Conservation (phyloP, 1,140 invertebrate genomes). For the Caenorhabditis tropicalis region DNA sequence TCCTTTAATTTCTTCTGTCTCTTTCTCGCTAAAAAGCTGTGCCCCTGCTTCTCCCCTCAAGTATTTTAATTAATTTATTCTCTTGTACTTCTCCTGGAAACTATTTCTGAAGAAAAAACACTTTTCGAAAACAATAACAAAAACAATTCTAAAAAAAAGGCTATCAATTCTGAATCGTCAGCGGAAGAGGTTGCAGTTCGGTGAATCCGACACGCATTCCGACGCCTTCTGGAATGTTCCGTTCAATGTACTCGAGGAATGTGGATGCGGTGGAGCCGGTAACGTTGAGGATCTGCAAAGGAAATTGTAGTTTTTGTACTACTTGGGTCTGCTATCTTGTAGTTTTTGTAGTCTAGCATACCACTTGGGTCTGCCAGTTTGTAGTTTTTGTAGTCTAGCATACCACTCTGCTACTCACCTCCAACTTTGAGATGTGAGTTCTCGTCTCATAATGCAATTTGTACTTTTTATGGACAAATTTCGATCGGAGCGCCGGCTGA, state of each 20-base stretch:
- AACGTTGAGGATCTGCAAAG: constrained; percentile 77
- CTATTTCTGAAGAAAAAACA: no score
- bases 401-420: neutral
- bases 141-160: no score
- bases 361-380: no score
- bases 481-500: constrained; percentile 80
- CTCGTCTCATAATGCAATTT: constrained; percentile 92
- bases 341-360: no score
- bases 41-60: no score
- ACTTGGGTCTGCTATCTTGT: neutral
- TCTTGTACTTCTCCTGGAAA: no score
- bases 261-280: constrained; percentile 95
- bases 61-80: no score
- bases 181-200: constrained; percentile 52
- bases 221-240: constrained; percentile 95
- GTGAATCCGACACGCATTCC: constrained; percentile 85
- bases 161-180: constrained; percentile 18
- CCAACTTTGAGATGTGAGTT: constrained; percentile 86
- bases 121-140: no score
- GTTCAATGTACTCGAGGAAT: constrained; percentile 91
- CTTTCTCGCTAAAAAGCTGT: no score
- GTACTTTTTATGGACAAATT: constrained; percentile 91
- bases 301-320: neutral
- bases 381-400: neutral
- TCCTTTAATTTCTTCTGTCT: no score